These are phyloP conservation scores for Cynopterus brachyotis DNA, from an alignment of 2,113 vertebrate genomes.

Conservation along the genomic window DNA sequence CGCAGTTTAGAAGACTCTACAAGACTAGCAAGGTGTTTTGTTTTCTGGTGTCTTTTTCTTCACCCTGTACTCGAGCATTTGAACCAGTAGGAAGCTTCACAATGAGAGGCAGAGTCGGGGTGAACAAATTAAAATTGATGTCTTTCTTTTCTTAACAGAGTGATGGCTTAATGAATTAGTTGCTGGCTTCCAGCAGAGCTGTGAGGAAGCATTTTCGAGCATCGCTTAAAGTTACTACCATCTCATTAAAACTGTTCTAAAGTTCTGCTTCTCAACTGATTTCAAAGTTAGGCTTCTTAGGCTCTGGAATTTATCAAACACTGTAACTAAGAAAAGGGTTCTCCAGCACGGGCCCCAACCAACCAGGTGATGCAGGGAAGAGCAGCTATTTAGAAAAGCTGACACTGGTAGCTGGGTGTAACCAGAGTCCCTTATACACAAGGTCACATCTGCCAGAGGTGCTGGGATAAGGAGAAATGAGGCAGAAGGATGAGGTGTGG, in stretches of 20 bases:
- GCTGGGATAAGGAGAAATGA: fast-evolving
- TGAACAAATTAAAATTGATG: background rate
- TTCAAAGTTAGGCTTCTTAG: background rate
- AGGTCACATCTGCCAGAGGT: background rate
- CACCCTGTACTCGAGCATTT: background rate
- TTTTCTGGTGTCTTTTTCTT: background rate
- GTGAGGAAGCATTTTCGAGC: background rate
- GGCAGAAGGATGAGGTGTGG: background rate
- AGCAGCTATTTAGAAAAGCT: background rate
- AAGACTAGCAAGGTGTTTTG: background rate
- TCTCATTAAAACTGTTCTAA: background rate
- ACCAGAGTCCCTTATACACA: background rate
- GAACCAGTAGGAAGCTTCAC: background rate
- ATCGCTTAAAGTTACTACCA: background rate
- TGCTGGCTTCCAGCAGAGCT: background rate
- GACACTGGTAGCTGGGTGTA: background rate
- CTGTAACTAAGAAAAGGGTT: background rate
- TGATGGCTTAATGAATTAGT: background rate
- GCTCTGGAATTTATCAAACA: background rate
- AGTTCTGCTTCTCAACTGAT: background rate
- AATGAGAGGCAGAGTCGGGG: background rate
- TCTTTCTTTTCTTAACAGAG: background rate
- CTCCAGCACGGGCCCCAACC: background rate
- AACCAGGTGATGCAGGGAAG: background rate
- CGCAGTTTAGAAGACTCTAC: background rate